Evolutionary conservation across 2,113 vertebrate species (phyloP).

Genomic region (Zosterops hypoxanthus): DNA sequence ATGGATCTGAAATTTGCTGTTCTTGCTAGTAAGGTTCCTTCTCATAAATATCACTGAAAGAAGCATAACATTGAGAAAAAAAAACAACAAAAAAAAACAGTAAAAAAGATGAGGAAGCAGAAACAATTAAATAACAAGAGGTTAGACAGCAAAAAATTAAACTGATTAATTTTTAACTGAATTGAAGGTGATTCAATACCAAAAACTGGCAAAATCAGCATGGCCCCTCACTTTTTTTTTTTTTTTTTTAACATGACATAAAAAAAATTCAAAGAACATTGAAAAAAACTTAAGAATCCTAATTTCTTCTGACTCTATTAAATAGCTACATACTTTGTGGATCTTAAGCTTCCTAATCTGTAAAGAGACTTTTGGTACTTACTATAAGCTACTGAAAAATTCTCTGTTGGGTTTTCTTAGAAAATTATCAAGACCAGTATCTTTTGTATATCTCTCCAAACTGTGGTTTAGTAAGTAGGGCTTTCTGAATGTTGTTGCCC

Average conservation of each 20-base stretch:
- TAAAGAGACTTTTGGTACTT: neutral
- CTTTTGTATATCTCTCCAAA: neutral
- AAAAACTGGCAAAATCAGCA: neutral
- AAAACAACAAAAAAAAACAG: neutral
- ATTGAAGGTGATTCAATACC: neutral
- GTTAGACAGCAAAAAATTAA: neutral
- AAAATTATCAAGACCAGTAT: neutral
- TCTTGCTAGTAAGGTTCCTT: neutral
- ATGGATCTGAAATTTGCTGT: neutral
- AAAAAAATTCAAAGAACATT: neutral
- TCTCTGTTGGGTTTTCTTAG: neutral
- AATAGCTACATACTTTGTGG: neutral
- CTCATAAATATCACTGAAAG: neutral
- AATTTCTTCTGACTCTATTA: neutral
- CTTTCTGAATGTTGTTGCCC: neutral
- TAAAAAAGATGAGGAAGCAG: neutral
- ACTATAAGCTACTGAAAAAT: neutral
- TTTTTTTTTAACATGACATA: too few species aligned
- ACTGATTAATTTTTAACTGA: neutral
- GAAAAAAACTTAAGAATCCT: neutral
- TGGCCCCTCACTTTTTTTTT: too few species aligned
- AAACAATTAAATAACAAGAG: neutral
- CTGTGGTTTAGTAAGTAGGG: neutral
- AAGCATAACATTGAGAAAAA: neutral
- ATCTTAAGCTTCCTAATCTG: neutral